These are phyloP conservation scores for Hipparchia sbordonii DNA, from an alignment of 2,888 invertebrate species.

Conservation along the genomic window DNA sequence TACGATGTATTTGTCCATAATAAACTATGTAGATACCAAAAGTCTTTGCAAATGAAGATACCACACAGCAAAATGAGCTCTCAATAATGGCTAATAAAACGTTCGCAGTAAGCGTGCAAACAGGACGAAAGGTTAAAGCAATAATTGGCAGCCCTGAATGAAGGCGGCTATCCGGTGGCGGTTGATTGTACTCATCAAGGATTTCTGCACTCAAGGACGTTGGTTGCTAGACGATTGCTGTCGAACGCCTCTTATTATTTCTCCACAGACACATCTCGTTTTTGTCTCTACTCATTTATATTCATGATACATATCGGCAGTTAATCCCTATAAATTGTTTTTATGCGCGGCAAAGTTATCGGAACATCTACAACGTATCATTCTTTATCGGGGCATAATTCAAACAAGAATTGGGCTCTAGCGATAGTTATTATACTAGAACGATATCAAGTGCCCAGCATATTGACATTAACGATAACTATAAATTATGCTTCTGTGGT, in stretches of 20 bases:
- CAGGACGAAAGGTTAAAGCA: constrained; percentile 34
- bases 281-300: constrained; percentile 79
- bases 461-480: constrained; percentile 6
- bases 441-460: constrained; percentile 13
- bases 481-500: constrained; percentile 3
- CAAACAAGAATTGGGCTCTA: constrained; percentile 22
- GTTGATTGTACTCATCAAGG: constrained; percentile 83
- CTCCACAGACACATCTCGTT: constrained; percentile 75
- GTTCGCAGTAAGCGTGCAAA: constrained; percentile 14
- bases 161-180: constrained; percentile 76
- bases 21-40: not conserved
- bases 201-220: constrained; percentile 82
- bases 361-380: constrained; percentile 23
- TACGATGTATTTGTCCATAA: not conserved
- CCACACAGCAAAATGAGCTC: not conserved
- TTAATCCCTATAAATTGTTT: constrained; percentile 77
- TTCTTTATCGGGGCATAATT: constrained; percentile 21
- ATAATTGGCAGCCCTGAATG: constrained; percentile 72
- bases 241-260: constrained; percentile 79
- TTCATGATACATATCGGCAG: constrained; percentile 78
- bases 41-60: not conserved
- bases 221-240: constrained; percentile 73
- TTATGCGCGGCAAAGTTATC: constrained; percentile 26
- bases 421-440: constrained; percentile 15
- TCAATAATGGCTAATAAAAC: constrained; percentile 14